A percentile compares a stretch with the other conserved stretches of the same genome.
Conservation (phyloP, 1,140 invertebrate genomes). For the Limonius californicus region DNA sequence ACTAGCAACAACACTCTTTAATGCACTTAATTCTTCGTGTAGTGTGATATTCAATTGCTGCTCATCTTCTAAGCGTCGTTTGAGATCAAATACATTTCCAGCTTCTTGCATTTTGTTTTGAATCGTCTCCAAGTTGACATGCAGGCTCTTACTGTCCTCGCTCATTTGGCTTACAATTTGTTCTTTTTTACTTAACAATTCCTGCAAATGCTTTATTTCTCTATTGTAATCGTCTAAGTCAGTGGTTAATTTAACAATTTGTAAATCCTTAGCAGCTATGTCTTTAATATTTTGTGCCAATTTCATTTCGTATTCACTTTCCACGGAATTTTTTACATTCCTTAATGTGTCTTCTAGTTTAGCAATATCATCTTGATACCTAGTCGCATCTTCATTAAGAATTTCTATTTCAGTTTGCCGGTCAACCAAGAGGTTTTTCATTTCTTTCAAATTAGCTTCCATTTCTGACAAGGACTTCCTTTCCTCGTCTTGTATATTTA, state of each 20-base stretch:
- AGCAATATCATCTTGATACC: conserved; percentile 49
- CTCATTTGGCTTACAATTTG: conserved; percentile 51
- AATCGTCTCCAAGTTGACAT: conserved; percentile 50
- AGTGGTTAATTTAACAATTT: conserved; percentile 43
- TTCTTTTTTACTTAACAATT: conserved; percentile 57
- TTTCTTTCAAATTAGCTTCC: conserved; percentile 12
- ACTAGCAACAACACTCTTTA: conserved; percentile 31
- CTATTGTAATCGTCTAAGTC: conserved; percentile 49
- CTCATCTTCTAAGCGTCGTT: conserved; percentile 43
- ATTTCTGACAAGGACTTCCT: not conserved
- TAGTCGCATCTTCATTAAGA: conserved; percentile 49
- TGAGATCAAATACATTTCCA: conserved; percentile 48
- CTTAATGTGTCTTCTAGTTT: conserved; percentile 20
- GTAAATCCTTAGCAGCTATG: conserved; percentile 41
- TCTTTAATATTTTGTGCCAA: conserved; percentile 26
- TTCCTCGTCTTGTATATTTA: conserved; percentile 26
- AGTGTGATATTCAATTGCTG: conserved; percentile 45
- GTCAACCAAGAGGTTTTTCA: conserved; percentile 40
- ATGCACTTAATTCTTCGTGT: conserved; percentile 40
- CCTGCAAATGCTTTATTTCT: conserved; percentile 56
- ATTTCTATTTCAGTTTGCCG: conserved; percentile 53
- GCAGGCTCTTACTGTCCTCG: conserved; percentile 51
- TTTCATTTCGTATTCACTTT: conserved; percentile 6
- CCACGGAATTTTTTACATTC: not conserved
- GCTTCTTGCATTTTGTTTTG: conserved; percentile 52